Base-by-base conservation (phyloP, 1,140 invertebrate species). In the Drosophila simulans region DNA sequence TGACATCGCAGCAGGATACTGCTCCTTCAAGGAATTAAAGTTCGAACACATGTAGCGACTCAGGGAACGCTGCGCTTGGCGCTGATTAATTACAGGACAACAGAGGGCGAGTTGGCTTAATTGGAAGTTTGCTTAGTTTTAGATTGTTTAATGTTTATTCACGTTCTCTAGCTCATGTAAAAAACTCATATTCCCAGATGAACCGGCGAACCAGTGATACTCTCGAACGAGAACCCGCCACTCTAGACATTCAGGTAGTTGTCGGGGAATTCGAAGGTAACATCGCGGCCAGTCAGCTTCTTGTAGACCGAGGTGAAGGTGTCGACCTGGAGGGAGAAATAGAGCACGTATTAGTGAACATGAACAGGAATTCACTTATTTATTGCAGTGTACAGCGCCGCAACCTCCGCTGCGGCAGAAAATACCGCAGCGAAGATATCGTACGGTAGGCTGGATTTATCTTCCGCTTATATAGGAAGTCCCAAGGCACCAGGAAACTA, bases 231-330 rank as follows among this genome's bases (percentile, higher is more conserved):
- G 80, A 88, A 83, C 72, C 79, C 77, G 68, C 79, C 77, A 64
- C 59, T 78, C 82, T 91, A 92, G 70, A 92, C 94, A 97, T 97
- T 97, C 95, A 97, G 95, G 94, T 97, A 97, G 89, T 97, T 97
- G 94, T 99, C 99, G 66, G 98, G 98, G 94, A 99, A 99, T 95
- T 99, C 98, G 93, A 99, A 99, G 68, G 95, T 97, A 53, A 99
- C 99, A 94, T 99, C 98, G 91, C 99, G 98, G 78, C 98, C 98
- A 77, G 99, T 99, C 72, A 99, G 93, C 93, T 99, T 99, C 94
- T 99, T 99, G 95, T 99, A 99, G 63, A 99, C 98, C 71, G 97
- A 96, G 80, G 97, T 96, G 94, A 99, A 99, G 49, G 98, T 99
- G 86, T 99, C 98, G 82, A 99, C 96, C 98, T 99, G 94, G 69